phyloP scores from a whole-genome alignment of 2,888 invertebrate genomes.

The Papilio demoleus region DNA sequence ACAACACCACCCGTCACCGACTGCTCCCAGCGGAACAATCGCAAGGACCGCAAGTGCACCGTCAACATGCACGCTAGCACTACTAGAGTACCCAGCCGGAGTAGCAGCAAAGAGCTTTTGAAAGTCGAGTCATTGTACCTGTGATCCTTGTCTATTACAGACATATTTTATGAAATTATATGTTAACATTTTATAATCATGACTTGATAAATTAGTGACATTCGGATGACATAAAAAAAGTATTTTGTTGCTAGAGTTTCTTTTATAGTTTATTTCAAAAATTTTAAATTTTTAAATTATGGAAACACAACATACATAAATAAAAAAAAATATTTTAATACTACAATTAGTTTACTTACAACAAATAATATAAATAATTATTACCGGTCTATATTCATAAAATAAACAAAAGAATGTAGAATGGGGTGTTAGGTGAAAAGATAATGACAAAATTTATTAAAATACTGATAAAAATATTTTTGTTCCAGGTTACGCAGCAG shows the following conservation, averaged over 20 bases:
- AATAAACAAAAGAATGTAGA: too few relatives aligned
- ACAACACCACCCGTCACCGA: conserved; percentile 65
- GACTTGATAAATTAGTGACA: background rate
- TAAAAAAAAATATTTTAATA: too few relatives aligned
- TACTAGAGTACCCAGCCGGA: conserved; percentile 54
- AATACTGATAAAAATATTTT: background rate
- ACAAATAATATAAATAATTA: too few relatives aligned
- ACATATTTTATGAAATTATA: background rate
- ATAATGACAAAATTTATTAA: too few relatives aligned
- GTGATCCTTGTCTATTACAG: conserved; percentile 16
- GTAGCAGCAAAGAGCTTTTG: conserved; percentile 45
- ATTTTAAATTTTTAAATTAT: background rate
- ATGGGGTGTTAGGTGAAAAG: too few relatives aligned
- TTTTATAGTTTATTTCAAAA: background rate
- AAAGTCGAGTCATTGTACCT: conserved; percentile 20
- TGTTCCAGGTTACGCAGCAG: conserved; percentile 57
- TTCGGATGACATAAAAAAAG: background rate
- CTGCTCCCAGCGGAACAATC: conserved; percentile 69
- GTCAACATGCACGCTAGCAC: conserved; percentile 56
- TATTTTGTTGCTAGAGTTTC: background rate
- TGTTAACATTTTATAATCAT: conserved; percentile 24
- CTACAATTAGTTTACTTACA: too few relatives aligned
- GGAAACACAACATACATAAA: too few relatives aligned
- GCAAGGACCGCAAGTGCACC: conserved; percentile 60
- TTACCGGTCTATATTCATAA: too few relatives aligned